phyloP scores from a whole-genome alignment of 2,888 invertebrate species.

The Cheilosia vernalis region DNA sequence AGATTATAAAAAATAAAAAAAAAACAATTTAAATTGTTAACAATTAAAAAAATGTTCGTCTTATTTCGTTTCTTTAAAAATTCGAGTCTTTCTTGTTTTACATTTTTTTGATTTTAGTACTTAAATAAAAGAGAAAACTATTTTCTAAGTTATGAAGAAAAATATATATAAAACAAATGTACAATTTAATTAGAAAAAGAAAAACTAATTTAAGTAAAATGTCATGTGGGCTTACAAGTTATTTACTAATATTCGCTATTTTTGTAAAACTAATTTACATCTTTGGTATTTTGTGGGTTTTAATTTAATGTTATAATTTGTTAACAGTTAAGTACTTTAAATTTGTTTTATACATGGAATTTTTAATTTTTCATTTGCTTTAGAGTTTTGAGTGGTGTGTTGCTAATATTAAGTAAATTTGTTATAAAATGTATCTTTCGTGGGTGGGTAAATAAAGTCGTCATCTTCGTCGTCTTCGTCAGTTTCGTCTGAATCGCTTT shows the following conservation, averaged over 20 bases:
- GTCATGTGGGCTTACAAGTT: constrained; percentile 47
- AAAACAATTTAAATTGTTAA: constrained; percentile 44
- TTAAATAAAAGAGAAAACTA: constrained; percentile 37
- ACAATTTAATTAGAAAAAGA: constrained; percentile 37
- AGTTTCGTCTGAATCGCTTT: constrained; percentile 62
- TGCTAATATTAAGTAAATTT: constrained; percentile 54
- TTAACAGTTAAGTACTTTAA: constrained; percentile 58
- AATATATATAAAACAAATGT: constrained; percentile 29
- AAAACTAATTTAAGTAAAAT: constrained; percentile 48
- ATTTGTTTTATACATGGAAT: constrained; percentile 69
- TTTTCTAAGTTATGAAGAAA: constrained; percentile 30
- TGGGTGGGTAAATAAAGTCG: constrained; percentile 47
- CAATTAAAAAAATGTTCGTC: constrained; percentile 47
- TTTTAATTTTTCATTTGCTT: constrained; percentile 22
- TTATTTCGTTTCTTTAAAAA: constrained; percentile 40
- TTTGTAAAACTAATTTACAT: constrained; percentile 75
- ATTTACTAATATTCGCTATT: constrained; percentile 50
- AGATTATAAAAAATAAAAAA: constrained; percentile 9
- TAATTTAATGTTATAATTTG: constrained; percentile 49
- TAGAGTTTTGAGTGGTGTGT: neutral
- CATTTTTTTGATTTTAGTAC: constrained; percentile 34
- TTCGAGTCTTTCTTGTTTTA: constrained; percentile 53
- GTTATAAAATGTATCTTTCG: constrained; percentile 60
- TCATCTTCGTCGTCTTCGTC: constrained; percentile 70
- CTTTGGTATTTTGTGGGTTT: constrained; percentile 75